Evolutionary conservation across 2,797 vertebrate genomes (phyloP).

Genomic region (Lophotriccus pileatus): DNA sequence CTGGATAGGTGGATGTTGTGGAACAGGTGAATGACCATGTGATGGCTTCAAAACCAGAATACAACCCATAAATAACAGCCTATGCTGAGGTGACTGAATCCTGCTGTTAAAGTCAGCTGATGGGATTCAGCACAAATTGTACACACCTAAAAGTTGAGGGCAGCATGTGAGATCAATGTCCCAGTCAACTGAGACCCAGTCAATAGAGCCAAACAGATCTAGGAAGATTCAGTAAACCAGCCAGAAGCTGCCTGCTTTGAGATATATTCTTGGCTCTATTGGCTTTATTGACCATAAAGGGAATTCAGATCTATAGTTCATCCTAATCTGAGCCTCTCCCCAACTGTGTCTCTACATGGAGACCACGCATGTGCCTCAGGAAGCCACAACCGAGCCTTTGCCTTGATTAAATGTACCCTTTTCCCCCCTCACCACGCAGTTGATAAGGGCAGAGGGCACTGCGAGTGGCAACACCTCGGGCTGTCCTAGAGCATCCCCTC

Average conservation of each 20-base stretch:
- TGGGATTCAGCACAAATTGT: not conserved
- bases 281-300: not conserved
- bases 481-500: not conserved
- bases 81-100: not conserved
- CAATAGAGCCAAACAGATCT: not conserved
- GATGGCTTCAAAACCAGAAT: not conserved
- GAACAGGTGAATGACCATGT: not conserved
- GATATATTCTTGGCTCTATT: not conserved
- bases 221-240: not conserved
- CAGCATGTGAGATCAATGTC: accelerated
- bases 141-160: not conserved
- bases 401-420: not conserved
- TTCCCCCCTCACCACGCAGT: not conserved
- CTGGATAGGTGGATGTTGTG: not conserved
- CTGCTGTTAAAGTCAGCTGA: not conserved
- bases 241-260: not conserved
- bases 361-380: no score
- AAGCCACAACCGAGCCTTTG: not conserved
- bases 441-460: not conserved
- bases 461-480: not conserved
- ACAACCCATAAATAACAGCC: not conserved
- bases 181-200: not conserved
- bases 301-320: not conserved
- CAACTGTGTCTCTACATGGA: not conserved
- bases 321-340: not conserved